Evolutionary conservation across 2,113 vertebrate species (phyloP).

Genomic region (Centropus bengalensis): DNA sequence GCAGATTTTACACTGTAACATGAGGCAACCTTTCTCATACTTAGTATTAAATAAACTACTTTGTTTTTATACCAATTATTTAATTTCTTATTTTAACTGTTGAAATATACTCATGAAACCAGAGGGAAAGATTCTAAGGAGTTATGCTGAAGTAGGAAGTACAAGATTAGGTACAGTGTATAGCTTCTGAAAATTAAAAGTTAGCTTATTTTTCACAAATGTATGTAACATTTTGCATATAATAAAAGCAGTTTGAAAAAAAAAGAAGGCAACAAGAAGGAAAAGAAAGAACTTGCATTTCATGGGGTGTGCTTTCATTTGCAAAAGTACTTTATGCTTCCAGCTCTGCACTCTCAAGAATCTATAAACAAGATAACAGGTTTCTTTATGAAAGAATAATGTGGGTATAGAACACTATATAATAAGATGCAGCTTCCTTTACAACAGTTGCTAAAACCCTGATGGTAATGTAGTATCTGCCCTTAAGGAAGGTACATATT

Average conservation of each 20-base stretch:
- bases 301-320: slow-evolving; percentile 23
- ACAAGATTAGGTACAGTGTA: not conserved
- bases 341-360: slow-evolving; percentile 46
- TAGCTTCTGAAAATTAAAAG: slow-evolving; percentile 2
- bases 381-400: slow-evolving; percentile 57
- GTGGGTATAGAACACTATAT: not conserved
- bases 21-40: not conserved
- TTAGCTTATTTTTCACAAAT: not conserved
- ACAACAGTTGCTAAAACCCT: slow-evolving; percentile 20
- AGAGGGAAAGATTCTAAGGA: not conserved
- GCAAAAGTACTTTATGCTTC: slow-evolving; percentile 61
- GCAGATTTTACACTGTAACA: not conserved
- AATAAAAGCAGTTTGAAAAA: not conserved
- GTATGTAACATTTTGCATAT: not conserved
- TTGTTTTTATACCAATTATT: not conserved
- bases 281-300: slow-evolving; percentile 24
- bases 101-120: not conserved
- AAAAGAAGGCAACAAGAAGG: not conserved
- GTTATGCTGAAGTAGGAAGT: not conserved
- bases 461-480: slow-evolving; percentile 22
- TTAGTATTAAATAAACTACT: not conserved
- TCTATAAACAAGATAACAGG: slow-evolving; percentile 60
- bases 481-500: slow-evolving; percentile 50
- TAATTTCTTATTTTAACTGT: not conserved
- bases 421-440: slow-evolving; percentile 39